Evolutionary conservation across 1,140 invertebrate genomes (phyloP).

Genomic region (Euwallacea fornicatus): DNA sequence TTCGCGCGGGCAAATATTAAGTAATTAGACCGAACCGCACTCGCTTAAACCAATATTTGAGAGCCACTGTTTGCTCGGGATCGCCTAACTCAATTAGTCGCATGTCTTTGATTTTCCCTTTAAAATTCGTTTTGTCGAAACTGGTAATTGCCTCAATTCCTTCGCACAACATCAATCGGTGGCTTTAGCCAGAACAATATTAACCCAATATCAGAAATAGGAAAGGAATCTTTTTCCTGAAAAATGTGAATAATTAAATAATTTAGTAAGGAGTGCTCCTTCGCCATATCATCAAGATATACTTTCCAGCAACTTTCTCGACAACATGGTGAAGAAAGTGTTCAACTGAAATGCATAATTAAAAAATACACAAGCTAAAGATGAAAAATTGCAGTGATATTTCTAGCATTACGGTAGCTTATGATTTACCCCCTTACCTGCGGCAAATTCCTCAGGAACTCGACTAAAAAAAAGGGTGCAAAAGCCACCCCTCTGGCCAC

Average conservation of each 20-base stretch:
- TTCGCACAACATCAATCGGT: too few relatives aligned
- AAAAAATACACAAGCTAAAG: too few relatives aligned
- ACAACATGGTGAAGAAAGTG: too few relatives aligned
- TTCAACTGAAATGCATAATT: background rate
- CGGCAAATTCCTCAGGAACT: background rate
- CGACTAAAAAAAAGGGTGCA: background rate
- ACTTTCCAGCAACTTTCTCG: too few relatives aligned
- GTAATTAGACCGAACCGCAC: slow-evolving; percentile 33
- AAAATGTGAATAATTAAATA: too few relatives aligned
- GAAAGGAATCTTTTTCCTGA: too few relatives aligned
- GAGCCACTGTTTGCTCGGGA: slow-evolving; percentile 18
- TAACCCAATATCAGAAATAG: too few relatives aligned
- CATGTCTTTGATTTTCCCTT: slow-evolving; percentile 31
- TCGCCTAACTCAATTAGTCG: slow-evolving; percentile 28
- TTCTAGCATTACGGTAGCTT: background rate
- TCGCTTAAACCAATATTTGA: slow-evolving; percentile 33
- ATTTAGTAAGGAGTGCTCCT: too few relatives aligned
- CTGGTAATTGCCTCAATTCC: slow-evolving; percentile 8
- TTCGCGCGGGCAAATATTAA: slow-evolving; percentile 33
- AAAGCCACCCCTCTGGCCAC: slow-evolving; percentile 3
- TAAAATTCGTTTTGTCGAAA: slow-evolving; percentile 21
- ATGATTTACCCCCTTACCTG: background rate
- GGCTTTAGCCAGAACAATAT: too few relatives aligned
- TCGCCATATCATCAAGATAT: too few relatives aligned
- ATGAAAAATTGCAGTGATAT: background rate